Percentiles rank a stretch among this genome's conserved stretches.
These are phyloP conservation scores for Lates calcarifer DNA, from an alignment of 2,113 vertebrate genomes.

Conservation along the genomic window DNA sequence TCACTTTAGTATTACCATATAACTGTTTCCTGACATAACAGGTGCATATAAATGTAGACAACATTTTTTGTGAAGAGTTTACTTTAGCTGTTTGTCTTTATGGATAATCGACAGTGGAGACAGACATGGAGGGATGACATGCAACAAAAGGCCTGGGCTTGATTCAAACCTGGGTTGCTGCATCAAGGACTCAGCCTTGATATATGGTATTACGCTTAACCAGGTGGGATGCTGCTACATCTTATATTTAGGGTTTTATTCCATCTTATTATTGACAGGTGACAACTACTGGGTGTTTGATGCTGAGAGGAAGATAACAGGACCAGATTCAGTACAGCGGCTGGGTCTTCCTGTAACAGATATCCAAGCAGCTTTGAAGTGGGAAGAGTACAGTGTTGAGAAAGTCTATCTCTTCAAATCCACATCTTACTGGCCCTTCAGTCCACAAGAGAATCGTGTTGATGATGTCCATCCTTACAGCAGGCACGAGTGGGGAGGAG, in stretches of 20 bases:
- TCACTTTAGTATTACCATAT: background rate
- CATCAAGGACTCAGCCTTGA: no score
- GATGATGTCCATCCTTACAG: slow-evolving; percentile 84
- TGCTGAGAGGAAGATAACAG: slow-evolving; percentile 87
- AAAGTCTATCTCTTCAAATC: slow-evolving; percentile 88
- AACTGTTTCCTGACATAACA: no score
- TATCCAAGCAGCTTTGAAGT: slow-evolving; percentile 89
- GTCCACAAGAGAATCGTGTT: slow-evolving; percentile 80
- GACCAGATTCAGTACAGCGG: slow-evolving; percentile 82
- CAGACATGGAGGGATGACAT: no score
- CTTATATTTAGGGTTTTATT: background rate
- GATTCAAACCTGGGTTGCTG: no score
- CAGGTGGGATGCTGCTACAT: no score
- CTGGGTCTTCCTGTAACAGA: slow-evolving; percentile 85
- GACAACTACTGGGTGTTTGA: slow-evolving; percentile 91
- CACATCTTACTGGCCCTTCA: slow-evolving; percentile 89
- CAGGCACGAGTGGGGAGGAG: slow-evolving; percentile 86
- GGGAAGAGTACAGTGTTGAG: slow-evolving; percentile 86
- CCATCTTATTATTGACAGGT: slow-evolving; percentile 70
- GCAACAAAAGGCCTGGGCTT: no score
- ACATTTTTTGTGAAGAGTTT: no score
- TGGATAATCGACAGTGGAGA: no score
- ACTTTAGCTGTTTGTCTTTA: no score
- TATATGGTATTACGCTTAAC: no score
- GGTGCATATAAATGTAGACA: no score